phyloP scores from a whole-genome alignment of 2,797 vertebrate species.

The Premnoplex brunnescens region DNA sequence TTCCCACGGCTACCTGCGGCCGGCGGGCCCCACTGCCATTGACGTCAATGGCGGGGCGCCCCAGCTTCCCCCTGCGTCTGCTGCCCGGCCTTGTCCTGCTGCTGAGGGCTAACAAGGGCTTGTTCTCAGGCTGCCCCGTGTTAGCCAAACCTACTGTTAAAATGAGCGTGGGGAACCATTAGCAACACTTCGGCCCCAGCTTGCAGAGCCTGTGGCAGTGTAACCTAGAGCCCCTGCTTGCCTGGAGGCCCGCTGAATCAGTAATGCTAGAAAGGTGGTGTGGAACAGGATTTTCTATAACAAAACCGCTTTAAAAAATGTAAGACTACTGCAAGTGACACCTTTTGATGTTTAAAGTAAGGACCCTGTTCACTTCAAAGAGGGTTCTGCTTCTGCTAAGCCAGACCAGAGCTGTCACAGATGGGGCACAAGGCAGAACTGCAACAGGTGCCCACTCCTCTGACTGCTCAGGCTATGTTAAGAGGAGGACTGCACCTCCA shows the following conservation, averaged over 20 bases:
- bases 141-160: background rate
- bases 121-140: background rate
- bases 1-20: background rate
- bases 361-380: background rate
- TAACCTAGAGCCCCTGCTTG: background rate
- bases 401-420: background rate
- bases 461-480: background rate
- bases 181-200: background rate
- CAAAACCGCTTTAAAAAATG: background rate
- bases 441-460: accelerated
- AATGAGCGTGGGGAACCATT: background rate
- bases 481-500: background rate
- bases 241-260: background rate
- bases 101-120: background rate
- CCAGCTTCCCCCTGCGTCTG: background rate
- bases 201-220: accelerated
- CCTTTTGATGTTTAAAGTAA: background rate
- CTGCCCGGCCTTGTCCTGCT: background rate
- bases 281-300: background rate
- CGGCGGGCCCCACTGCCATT: background rate
- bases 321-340: background rate
- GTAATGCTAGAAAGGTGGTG: background rate
- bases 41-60: background rate
- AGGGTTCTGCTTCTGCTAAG: background rate
- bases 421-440: background rate